Base-by-base conservation (phyloP, 1,140 invertebrate species). In the Neodiprion fabricii region DNA sequence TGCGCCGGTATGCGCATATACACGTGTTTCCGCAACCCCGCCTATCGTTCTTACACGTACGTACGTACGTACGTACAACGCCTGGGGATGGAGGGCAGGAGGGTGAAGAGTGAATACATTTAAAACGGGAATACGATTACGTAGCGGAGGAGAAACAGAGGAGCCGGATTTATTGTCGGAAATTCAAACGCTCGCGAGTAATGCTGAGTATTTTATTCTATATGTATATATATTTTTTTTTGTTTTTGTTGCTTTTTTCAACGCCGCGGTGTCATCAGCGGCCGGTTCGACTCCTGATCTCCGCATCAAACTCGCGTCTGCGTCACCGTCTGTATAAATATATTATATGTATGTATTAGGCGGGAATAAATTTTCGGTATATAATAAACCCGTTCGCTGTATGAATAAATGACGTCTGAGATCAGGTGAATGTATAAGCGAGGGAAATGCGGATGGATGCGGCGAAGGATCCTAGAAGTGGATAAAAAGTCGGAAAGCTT, bases 51-150 rank as follows among this genome's bases (percentile, higher is more conserved):
- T 11, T 53, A 53, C 50, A n/a, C 50, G 10, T 53, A n/a, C 10
- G 50, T 10, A 53, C 10, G 10, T 53, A 14, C 50, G 50, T 14
- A 11, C n/a, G 50, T 14, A 53, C 10, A 53, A 53, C 10, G 10
- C 50, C 10, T 14, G 10, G 10, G 50, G 50, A 53, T 53, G n/a
- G 50, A 53, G 50, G 50, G 10, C 1, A 21, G 48, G 74, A 75
- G 71, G 80, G 77, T 77, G 77, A 82, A 77, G 75, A 81, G 79
- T 80, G 84, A 85, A 87, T 87, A 86, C 79, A 86, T 87, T 86
- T 85, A 82, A 82, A 85, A 82, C 82, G 82, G 81, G 84, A 86
- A 87, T 87, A 83, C 82, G 85, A 87, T 87, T 86, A 87, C 79
- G 67, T 17, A 17, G 17, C 28, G 14, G 48, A 47, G 70, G 69